Conservation (phyloP, 2,797 vertebrate genomes). For the Cossypha caffra region DNA sequence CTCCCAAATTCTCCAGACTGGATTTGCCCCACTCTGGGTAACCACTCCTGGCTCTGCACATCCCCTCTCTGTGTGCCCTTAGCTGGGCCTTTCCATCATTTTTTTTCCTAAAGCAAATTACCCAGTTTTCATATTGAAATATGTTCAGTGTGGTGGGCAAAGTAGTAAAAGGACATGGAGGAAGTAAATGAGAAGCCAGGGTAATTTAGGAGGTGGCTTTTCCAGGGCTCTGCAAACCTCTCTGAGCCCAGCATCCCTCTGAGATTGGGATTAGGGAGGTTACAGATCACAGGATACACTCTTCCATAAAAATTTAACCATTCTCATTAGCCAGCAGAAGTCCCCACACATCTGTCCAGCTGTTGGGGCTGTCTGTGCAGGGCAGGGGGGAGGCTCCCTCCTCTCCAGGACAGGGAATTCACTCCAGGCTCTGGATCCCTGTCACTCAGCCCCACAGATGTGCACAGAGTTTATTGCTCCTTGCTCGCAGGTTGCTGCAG, state of each 20-base stretch:
- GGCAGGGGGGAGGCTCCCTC: neutral
- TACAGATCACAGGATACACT: conserved; percentile 29
- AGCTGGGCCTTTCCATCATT: neutral
- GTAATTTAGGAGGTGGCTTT: neutral
- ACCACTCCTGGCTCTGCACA: neutral
- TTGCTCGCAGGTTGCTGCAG: neutral
- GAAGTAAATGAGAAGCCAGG: neutral
- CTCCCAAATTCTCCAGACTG: neutral
- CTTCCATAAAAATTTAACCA: conserved; percentile 36
- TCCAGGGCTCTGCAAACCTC: conserved; percentile 23
- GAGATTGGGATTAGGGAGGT: neutral
- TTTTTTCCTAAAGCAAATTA: neutral
- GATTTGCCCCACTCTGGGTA: neutral
- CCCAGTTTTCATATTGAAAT: neutral
- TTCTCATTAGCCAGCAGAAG: conserved; percentile 38
- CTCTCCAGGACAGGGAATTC: neutral
- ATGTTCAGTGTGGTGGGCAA: neutral
- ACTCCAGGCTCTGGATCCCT: neutral
- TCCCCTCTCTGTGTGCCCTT: neutral
- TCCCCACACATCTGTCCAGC: conserved; percentile 22
- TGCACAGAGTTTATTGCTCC: neutral
- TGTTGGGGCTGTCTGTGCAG: neutral
- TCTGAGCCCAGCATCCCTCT: neutral
- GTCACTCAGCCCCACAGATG: neutral
- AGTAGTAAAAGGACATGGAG: neutral